Evolutionary conservation across 2,113 vertebrate species (phyloP).

Genomic region (Syngnathus scovelli): DNA sequence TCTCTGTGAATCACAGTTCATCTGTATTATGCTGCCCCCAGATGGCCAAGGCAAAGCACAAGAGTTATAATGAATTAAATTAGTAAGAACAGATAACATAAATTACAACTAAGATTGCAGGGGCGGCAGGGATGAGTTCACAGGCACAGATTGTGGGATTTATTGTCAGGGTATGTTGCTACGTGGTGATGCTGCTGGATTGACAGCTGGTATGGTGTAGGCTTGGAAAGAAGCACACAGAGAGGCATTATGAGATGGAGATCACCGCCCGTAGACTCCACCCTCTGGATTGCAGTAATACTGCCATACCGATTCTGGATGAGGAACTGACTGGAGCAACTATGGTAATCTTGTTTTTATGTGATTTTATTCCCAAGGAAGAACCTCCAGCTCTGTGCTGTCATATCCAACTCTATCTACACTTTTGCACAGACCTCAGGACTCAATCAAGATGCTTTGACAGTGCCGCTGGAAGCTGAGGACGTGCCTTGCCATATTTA

Average conservation of each 20-base stretch:
- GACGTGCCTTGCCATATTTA: conserved; percentile 2
- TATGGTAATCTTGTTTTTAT: not conserved
- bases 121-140: conserved; percentile 8
- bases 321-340: conserved; percentile 21
- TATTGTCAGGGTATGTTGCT: conserved; percentile 28
- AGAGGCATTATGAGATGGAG: conserved; percentile 43
- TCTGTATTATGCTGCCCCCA: no score
- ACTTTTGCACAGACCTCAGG: conserved; percentile 3
- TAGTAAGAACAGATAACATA: conserved; percentile 10
- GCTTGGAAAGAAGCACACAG: conserved; percentile 31
- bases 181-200: conserved; percentile 32
- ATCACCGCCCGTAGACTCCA: conserved; percentile 37
- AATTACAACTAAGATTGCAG: conserved; percentile 33
- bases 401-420: not conserved
- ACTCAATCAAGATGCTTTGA: not conserved
- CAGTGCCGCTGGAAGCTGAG: not conserved
- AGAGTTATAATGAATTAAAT: not conserved
- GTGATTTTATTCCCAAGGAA: not conserved
- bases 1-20: no score
- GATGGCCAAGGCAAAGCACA: no score
- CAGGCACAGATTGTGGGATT: conserved; percentile 37
- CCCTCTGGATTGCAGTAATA: conserved; percentile 24
- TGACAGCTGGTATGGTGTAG: conserved; percentile 41
- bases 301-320: conserved; percentile 24
- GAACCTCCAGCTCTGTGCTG: not conserved